These are phyloP conservation scores for Dromaius novaehollandiae DNA, from an alignment of 2,113 vertebrate genomes.

Conservation along the genomic window DNA sequence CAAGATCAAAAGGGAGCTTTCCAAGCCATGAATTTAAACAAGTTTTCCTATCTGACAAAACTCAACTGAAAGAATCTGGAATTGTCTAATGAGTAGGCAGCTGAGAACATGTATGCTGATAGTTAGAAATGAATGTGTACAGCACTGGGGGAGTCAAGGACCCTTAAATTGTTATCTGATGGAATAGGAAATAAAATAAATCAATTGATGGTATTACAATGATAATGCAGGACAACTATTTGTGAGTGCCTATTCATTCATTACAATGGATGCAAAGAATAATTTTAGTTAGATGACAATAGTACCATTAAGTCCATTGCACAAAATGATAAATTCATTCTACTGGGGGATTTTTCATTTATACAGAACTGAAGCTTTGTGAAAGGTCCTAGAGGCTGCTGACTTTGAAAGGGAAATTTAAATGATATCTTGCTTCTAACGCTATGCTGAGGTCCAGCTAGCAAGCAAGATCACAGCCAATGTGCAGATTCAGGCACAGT, in stretches of 20 bases:
- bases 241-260: neutral
- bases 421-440: neutral
- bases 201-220: neutral
- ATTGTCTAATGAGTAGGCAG: neutral
- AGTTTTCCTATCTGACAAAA: neutral
- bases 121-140: neutral
- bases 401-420: neutral
- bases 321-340: neutral
- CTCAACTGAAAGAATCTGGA: neutral
- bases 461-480: neutral
- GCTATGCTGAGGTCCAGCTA: neutral
- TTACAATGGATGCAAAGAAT: neutral
- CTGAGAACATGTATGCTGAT: neutral
- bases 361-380: neutral
- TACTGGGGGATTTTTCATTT: neutral
- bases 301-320: neutral
- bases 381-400: neutral
- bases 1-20: neutral
- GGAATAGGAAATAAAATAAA: too few species aligned
- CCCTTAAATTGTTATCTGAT: neutral
- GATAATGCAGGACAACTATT: too few species aligned
- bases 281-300: neutral
- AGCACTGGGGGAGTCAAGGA: neutral
- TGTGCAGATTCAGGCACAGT: neutral
- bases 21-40: neutral